Conservation (phyloP, 2,888 invertebrate species). For the Cephonodes hylas region DNA sequence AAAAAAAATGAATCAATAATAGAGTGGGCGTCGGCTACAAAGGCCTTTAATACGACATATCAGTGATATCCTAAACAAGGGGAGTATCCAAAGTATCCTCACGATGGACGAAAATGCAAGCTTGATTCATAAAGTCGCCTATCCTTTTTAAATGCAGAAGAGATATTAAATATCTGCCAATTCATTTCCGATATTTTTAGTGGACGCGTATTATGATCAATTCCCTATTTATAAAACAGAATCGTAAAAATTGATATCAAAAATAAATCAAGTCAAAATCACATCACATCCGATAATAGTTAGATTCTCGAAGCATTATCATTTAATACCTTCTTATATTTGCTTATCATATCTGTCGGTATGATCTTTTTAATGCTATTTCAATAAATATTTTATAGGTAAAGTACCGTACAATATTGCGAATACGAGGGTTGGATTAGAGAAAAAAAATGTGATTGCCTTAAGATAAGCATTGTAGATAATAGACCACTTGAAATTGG, state of each 20-base stretch:
- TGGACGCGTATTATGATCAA: no score
- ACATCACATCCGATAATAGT: conserved; percentile 45
- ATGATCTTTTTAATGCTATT: conserved; percentile 35
- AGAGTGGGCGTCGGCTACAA: no score
- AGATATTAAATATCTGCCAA: no score
- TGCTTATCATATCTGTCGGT: conserved; percentile 47
- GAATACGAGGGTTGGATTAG: not conserved
- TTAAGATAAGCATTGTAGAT: not conserved
- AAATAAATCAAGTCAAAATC: conserved; percentile 48
- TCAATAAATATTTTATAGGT: conserved; percentile 13
- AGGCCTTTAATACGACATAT: no score
- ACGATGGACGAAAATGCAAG: no score
- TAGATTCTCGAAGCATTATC: conserved; percentile 48
- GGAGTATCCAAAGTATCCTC: no score
- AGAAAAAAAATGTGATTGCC: not conserved
- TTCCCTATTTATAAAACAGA: no score
- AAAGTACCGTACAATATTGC: conserved; percentile 7
- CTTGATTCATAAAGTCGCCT: no score
- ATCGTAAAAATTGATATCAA: conserved; percentile 4
- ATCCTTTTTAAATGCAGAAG: no score
- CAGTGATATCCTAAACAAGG: no score
- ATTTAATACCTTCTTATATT: conserved; percentile 40
- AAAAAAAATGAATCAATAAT: no score
- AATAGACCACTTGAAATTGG: not conserved
- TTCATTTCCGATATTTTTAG: no score